Evolutionary conservation across 1,140 invertebrate genomes (phyloP).

Genomic region (Dufourea novaeangliae): DNA sequence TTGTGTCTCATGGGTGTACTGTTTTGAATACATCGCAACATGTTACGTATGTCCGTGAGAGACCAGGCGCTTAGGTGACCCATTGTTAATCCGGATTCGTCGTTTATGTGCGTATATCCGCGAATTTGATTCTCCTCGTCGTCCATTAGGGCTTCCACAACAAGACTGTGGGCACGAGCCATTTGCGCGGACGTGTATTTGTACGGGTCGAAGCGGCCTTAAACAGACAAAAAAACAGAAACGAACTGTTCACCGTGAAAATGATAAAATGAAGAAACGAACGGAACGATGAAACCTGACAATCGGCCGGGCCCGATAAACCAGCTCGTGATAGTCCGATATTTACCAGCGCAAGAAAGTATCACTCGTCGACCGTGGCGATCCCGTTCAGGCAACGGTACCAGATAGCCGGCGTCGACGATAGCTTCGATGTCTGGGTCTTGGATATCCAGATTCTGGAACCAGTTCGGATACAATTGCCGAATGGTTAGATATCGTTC

Average conservation of each 20-base stretch:
- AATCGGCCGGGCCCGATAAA: too few relatives aligned
- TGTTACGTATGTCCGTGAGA: constrained; percentile 88
- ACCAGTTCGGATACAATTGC: constrained; percentile 91
- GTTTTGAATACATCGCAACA: constrained; percentile 91
- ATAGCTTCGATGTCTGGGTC: constrained; percentile 89
- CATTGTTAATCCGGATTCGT: constrained; percentile 91
- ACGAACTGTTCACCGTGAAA: too few relatives aligned
- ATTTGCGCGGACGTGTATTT: constrained; percentile 88
- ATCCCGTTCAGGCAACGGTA: constrained; percentile 89
- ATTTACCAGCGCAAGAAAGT: constrained; percentile 87
- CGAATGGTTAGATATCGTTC: constrained; percentile 92
- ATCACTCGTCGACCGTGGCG: constrained; percentile 88
- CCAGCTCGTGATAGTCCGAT: not conserved
- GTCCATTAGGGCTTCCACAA: constrained; percentile 89
- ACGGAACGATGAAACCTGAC: not conserved
- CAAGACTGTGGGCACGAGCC: constrained; percentile 88
- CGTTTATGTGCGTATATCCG: constrained; percentile 91
- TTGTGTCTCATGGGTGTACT: constrained; percentile 94
- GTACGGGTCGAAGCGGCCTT: constrained; percentile 88
- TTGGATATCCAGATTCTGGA: constrained; percentile 88
- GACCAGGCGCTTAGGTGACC: constrained; percentile 91
- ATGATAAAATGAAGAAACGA: not conserved
- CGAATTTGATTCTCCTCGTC: constrained; percentile 90
- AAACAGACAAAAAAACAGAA: constrained; percentile 25
- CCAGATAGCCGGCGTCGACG: constrained; percentile 90